phyloP scores from a whole-genome alignment of 2,113 vertebrate genomes.

The Petromus typicus region DNA sequence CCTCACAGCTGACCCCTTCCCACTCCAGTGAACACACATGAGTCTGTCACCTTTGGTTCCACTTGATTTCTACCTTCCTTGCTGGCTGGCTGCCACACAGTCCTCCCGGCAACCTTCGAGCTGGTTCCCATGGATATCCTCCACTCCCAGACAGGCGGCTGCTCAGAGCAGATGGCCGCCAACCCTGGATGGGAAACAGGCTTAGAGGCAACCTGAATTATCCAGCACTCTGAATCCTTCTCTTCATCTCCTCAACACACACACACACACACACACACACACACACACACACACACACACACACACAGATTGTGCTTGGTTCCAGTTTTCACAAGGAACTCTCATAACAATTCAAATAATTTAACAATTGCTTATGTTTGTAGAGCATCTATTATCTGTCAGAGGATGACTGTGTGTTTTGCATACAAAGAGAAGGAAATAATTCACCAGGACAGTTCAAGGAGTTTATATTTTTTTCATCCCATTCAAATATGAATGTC shows the following conservation, averaged over 20 bases:
- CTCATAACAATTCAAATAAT: background rate
- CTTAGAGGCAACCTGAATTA: constrained; percentile 40
- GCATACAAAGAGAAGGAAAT: background rate
- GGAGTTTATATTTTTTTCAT: constrained; percentile 38
- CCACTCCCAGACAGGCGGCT: constrained; percentile 40
- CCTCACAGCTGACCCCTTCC: constrained; percentile 43
- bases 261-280: background rate
- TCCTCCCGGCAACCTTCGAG: constrained; percentile 60
- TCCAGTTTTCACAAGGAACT: constrained; percentile 9
- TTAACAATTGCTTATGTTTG: background rate
- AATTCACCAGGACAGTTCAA: constrained; percentile 12
- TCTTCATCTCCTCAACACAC: background rate
- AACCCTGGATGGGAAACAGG: background rate
- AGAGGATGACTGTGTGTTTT: background rate
- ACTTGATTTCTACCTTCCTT: constrained; percentile 58
- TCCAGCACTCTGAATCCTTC: background rate
- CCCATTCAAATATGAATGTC: background rate
- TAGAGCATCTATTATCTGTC: background rate
- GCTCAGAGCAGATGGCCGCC: background rate
- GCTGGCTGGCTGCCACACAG: constrained; percentile 68
- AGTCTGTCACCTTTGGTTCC: constrained; percentile 51
- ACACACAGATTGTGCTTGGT: background rate
- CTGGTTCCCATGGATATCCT: constrained; percentile 81
- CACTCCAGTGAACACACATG: background rate
- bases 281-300: background rate